phyloP scores from a whole-genome alignment of 2,113 vertebrate genomes.

The Oryzias curvinotus region DNA sequence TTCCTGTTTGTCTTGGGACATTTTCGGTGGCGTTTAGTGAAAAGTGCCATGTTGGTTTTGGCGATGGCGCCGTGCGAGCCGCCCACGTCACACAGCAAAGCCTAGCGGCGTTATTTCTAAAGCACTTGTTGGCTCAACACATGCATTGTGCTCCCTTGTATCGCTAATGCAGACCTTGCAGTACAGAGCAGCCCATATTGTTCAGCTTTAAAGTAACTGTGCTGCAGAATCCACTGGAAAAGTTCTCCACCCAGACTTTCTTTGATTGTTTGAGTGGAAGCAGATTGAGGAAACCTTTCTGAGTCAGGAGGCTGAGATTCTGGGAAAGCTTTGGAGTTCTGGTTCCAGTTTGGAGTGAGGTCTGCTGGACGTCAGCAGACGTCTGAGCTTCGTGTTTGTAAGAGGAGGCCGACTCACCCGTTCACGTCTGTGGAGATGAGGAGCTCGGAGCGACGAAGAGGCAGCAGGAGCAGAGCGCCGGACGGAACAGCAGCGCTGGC shows the following conservation, averaged over 20 bases:
- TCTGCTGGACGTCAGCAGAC: not conserved
- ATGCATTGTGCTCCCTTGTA: slow-evolving; percentile 63
- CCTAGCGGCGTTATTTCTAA: slow-evolving; percentile 56
- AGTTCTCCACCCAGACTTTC: slow-evolving; percentile 10
- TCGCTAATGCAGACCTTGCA: slow-evolving; percentile 73
- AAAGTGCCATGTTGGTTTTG: no score
- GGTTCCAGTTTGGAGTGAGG: not conserved
- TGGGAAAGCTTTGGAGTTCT: no score
- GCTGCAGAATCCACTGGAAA: slow-evolving; percentile 68
- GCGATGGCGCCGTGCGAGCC: slow-evolving; percentile 10
- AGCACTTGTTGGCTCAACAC: slow-evolving; percentile 64
- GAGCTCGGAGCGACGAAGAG: slow-evolving; percentile 6
- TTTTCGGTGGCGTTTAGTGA: no score
- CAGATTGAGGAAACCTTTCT: no score
- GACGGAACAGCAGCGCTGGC: slow-evolving; percentile 33
- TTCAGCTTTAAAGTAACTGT: slow-evolving; percentile 45
- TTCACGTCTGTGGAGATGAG: slow-evolving; percentile 9
- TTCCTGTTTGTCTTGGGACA: no score
- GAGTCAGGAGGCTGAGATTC: no score
- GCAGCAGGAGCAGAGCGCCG: slow-evolving; percentile 19
- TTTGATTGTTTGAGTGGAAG: not conserved
- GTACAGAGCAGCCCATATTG: slow-evolving; percentile 56
- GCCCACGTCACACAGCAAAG: slow-evolving; percentile 37
- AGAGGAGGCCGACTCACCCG: slow-evolving; percentile 47
- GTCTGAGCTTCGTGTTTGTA: not conserved